phyloP scores from a whole-genome alignment of 1,140 invertebrate species.

The Mya arenaria region DNA sequence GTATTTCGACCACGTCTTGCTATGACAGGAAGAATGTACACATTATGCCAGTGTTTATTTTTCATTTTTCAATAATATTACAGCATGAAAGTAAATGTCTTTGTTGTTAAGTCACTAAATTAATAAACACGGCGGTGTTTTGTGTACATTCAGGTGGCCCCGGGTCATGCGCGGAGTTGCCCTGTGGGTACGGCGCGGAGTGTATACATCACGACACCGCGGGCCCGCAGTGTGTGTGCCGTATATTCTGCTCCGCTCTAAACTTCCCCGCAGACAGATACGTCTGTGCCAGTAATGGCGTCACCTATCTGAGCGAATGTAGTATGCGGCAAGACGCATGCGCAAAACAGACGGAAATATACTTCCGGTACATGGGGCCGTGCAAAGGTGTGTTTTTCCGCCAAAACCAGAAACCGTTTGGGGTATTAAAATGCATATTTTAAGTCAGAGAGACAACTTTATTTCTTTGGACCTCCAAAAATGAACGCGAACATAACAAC shows the following conservation, averaged over 20 bases:
- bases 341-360: neutral
- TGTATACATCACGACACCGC: neutral
- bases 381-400: slow-evolving; percentile 31
- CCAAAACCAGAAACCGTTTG: no score
- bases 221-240: slow-evolving; percentile 34
- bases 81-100: no score
- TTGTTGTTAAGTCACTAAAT: no score
- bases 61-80: no score
- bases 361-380: slow-evolving; percentile 1
- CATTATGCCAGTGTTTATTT: no score
- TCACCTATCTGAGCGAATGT: slow-evolving; percentile 41
- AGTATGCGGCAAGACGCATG: slow-evolving; percentile 34
- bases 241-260: slow-evolving; percentile 1
- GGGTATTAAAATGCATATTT: no score
- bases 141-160: slow-evolving; percentile 3
- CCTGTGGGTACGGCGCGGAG: slow-evolving; percentile 34
- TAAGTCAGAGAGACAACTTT: no score
- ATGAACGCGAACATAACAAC: no score
- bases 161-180: slow-evolving; percentile 22
- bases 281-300: slow-evolving; percentile 34
- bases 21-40: no score
- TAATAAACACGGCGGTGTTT: neutral
- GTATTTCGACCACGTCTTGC: no score
- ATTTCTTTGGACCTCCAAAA: no score
- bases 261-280: neutral